Evolutionary conservation across 2,888 invertebrate genomes (phyloP), one percentile per base, ranked within the genome.

Genomic region (Craniophora ligustri): DNA sequence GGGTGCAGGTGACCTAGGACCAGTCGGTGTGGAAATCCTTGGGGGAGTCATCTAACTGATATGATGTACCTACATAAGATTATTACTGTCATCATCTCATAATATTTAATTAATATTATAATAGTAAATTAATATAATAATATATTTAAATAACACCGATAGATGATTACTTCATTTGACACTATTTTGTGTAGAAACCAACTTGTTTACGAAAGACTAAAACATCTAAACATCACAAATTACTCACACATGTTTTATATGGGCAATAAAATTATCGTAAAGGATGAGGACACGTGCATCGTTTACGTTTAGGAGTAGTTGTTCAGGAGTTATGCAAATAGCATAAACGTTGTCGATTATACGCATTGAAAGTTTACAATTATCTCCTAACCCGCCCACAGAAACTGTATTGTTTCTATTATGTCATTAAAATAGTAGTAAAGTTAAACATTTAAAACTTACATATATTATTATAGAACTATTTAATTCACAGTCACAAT

Each of bases 241-340:
- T 64, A 66, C 63, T 45, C 68, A 59, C 67, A 72, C 70, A 62
- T 77, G 69, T 67, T 72, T 67, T 69, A 67, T 67, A 74, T 55
- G 45, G 63, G 60, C 54, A 64, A 69, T 79, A 78, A 79, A 78
- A 75, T 74, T 48, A 76, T 68, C 79, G 77, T 78, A 67, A 78
- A 75, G 49, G 42, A 32, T 39, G 54, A 38, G 53, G 58, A 57
- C 38, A 57, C 59, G 55, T 39, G 63, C 55, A 46, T 51, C 60
- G 64, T 72, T 75, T 70, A 67, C 39, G 65, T 61, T 36, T 36
- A 54, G 59, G 57, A 71, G 67, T 63, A 60, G 39, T 55, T 56
- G 62, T 49, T 46, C 60, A 59, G 56, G 44, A 69, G 54, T 71
- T 67, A 55, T 47, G 47, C 56, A 47, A 66, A 57, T 56, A 57